Percentiles rank a stretch among this genome's conserved stretches.
phyloP scores from a whole-genome alignment of 2,113 vertebrate species.

The Rhodinocichla rosea region DNA sequence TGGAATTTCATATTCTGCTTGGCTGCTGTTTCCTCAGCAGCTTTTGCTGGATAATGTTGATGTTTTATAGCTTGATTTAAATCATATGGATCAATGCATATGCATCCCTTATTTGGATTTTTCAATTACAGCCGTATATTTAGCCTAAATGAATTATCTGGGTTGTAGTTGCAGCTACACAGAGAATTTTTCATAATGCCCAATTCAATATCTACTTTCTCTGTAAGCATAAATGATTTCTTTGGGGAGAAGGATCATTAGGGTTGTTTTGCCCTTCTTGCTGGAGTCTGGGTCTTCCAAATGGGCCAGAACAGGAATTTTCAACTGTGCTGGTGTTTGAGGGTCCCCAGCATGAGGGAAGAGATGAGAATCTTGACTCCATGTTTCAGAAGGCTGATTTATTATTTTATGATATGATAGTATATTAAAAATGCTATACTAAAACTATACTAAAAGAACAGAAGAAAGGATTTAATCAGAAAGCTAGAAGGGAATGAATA shows the following conservation, averaged over 20 bases:
- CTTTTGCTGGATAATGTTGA: conserved; percentile 51
- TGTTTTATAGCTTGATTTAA: conserved; percentile 61
- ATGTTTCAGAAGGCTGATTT: too few relatives aligned
- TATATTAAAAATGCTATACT: too few relatives aligned
- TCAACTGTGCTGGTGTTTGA: too few relatives aligned
- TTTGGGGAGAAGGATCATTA: neutral
- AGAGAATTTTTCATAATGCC: conserved; percentile 38
- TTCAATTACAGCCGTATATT: conserved; percentile 57
- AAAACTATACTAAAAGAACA: too few relatives aligned
- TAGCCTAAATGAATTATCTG: conserved; percentile 60
- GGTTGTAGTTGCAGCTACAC: conserved; percentile 20
- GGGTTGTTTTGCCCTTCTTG: neutral
- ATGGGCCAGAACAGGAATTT: neutral
- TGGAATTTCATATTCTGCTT: conserved; percentile 55
- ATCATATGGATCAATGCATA: conserved; percentile 59
- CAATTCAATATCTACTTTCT: conserved; percentile 32
- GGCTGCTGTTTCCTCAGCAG: conserved; percentile 34
- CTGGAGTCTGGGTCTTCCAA: neutral
- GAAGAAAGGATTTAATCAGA: too few relatives aligned
- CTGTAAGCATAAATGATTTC: conserved; percentile 3
- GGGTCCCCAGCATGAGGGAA: too few relatives aligned
- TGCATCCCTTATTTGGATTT: conserved; percentile 57
- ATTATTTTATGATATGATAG: too few relatives aligned
- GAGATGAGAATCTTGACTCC: too few relatives aligned
- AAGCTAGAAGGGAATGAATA: too few relatives aligned